Base-by-base conservation (phyloP, 2,888 invertebrate genomes). In the Drosophila pegasa region DNA sequence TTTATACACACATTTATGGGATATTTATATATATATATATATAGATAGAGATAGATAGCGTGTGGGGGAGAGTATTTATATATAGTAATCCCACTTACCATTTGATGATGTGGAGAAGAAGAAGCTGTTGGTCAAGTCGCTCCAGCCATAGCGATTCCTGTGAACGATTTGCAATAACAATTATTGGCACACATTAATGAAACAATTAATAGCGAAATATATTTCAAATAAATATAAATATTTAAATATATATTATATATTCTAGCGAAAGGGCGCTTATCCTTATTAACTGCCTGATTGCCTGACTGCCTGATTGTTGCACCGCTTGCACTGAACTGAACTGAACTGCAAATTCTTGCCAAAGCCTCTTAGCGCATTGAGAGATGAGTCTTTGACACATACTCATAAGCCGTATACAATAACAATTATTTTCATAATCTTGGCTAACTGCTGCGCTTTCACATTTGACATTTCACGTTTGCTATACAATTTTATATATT, bases 111-210 rank as follows among this genome's bases (percentile, higher is more conserved):
- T 95, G 80, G 94, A 93, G 90, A 95, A 95, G 67, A 93, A 93
- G 90, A 95, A 95, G 56, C 94, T 93, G 58, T 94, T 94, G 25
- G 95, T 94, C 80, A 94, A 92, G 58, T 94, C 94, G 90, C 94
- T 94, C 95, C 95, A 95, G 67, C 95, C 95, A 89, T 94, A 95
- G 76, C 94, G 94, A 91, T 95, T 95, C 88, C 92, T 92, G 87
- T 14, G 56, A 75, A 77, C 43, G 59, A 25, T 25, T n/a, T 14
- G 29, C 12, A 38, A 6, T 12, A 12, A 43, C 33, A 37, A 16
- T 35, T 54, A 48, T 47, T 18, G 27, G 25, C n/a, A 22, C 7
- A 27, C 16, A 75, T 84, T 87, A 80, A 84, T 63, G 3, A 10
- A 18, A 35, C 45, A 69, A 48, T 41, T 41, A 71, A 72, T 78